phyloP scores from a whole-genome alignment of 2,888 invertebrate genomes.

The Drosophila paramelanica region DNA sequence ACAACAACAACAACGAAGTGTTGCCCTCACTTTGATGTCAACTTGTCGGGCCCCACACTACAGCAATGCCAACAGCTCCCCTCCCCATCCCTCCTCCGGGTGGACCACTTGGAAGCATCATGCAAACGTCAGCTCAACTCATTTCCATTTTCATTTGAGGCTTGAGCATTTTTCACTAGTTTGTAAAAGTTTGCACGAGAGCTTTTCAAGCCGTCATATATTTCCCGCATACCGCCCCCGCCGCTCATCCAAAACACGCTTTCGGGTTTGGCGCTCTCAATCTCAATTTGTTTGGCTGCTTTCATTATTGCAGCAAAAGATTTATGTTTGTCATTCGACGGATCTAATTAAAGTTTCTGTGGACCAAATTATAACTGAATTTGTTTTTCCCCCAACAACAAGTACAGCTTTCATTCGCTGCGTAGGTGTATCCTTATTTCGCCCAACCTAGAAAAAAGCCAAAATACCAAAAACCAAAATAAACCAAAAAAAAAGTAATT shows the following conservation, averaged over 20 bases:
- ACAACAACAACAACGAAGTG: slow-evolving; percentile 15
- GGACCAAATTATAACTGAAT: slow-evolving; percentile 49
- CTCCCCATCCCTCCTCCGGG: no score
- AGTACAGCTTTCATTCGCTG: slow-evolving; percentile 5
- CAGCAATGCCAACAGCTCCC: neutral
- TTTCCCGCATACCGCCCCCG: neutral
- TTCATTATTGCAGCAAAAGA: slow-evolving; percentile 76
- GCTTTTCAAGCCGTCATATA: slow-evolving; percentile 53
- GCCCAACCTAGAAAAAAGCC: slow-evolving; percentile 42
- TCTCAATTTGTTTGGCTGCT: slow-evolving; percentile 62
- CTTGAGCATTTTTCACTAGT: slow-evolving; percentile 62
- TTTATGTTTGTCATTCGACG: slow-evolving; percentile 74
- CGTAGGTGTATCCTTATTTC: slow-evolving; percentile 66
- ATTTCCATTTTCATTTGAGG: slow-evolving; percentile 76
- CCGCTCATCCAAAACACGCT: neutral
- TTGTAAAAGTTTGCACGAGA: slow-evolving; percentile 61
- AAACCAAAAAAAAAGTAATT: slow-evolving; percentile 57
- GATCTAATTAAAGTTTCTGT: slow-evolving; percentile 76
- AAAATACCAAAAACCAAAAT: slow-evolving; percentile 25
- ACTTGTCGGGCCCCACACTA: slow-evolving; percentile 61
- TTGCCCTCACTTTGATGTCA: slow-evolving; percentile 56
- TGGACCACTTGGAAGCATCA: neutral
- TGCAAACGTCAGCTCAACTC: slow-evolving; percentile 57
- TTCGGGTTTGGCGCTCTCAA: slow-evolving; percentile 31
- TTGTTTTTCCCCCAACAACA: slow-evolving; percentile 26